phyloP scores from a whole-genome alignment of 2,113 vertebrate genomes.

The Elephas maximus region DNA sequence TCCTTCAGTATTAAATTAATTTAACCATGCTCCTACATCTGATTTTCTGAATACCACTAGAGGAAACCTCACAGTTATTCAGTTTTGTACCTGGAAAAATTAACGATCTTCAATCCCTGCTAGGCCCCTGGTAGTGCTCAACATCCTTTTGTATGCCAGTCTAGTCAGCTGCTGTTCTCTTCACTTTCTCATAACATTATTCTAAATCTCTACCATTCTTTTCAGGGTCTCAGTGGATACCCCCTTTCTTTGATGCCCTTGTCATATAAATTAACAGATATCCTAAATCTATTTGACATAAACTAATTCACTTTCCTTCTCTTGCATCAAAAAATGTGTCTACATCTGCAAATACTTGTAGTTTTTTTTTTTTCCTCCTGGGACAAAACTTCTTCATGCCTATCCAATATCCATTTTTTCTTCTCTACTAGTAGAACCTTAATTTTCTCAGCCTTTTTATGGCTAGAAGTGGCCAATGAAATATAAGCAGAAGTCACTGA shows the following conservation, averaged over 20 bases:
- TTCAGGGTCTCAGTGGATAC: neutral
- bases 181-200: neutral
- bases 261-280: neutral
- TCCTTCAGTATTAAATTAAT: neutral
- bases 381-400: neutral
- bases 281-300: neutral
- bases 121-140: neutral
- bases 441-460: neutral
- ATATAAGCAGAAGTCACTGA: neutral
- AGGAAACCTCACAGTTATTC: neutral
- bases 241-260: neutral
- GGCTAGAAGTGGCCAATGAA: neutral
- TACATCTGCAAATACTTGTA: neutral
- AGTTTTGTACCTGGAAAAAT: neutral
- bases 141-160: neutral
- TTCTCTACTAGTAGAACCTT: neutral
- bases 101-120: neutral
- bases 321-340: neutral
- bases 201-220: neutral
- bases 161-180: neutral
- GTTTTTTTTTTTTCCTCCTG: neutral
- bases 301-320: slow-evolving; percentile 21
- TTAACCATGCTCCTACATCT: neutral
- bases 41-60: neutral
- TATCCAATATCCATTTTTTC: neutral